phyloP scores from a whole-genome alignment of 1,140 invertebrate species.

The Drosophila sp. region DNA sequence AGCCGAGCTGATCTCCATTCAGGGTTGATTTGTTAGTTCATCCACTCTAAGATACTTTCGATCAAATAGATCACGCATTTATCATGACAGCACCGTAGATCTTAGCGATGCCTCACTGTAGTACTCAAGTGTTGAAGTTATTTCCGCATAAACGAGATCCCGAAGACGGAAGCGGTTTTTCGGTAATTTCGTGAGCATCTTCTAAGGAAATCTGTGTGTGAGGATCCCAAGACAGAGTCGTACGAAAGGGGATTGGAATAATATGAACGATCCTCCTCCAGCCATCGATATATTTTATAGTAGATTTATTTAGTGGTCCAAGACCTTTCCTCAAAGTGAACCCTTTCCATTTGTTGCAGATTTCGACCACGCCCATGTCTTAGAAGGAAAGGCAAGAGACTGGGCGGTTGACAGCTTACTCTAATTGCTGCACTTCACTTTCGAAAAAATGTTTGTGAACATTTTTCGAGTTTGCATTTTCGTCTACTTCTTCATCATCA shows the following conservation, averaged over 20 bases:
- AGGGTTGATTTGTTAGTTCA: too few species aligned
- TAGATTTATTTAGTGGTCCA: too few species aligned
- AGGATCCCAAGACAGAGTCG: conserved; percentile 22
- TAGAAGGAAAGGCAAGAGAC: background rate
- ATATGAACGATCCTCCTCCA: too few species aligned
- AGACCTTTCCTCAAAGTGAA: too few species aligned
- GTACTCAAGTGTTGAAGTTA: conserved; percentile 18
- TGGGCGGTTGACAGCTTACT: conserved; percentile 36
- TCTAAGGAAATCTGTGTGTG: conserved; percentile 19
- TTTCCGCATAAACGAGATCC: conserved; percentile 32
- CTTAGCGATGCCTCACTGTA: conserved; percentile 18
- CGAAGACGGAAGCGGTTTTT: conserved; percentile 35
- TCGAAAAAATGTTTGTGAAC: conserved; percentile 13
- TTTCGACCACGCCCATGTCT: too few species aligned
- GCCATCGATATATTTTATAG: too few species aligned
- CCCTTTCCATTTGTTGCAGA: too few species aligned
- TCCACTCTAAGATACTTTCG: too few species aligned
- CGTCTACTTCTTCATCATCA: conserved; percentile 10
- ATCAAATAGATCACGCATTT: too few species aligned
- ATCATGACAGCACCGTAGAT: too few species aligned
- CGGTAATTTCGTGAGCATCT: background rate
- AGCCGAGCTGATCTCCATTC: too few species aligned
- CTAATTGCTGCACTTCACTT: conserved; percentile 66
- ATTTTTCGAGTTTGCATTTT: conserved; percentile 45
- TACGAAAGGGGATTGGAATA: background rate